A percentile compares a stretch with the other conserved stretches of the same genome.
Conservation (phyloP, 1,140 invertebrate species). For the Olivierus martensii region DNA sequence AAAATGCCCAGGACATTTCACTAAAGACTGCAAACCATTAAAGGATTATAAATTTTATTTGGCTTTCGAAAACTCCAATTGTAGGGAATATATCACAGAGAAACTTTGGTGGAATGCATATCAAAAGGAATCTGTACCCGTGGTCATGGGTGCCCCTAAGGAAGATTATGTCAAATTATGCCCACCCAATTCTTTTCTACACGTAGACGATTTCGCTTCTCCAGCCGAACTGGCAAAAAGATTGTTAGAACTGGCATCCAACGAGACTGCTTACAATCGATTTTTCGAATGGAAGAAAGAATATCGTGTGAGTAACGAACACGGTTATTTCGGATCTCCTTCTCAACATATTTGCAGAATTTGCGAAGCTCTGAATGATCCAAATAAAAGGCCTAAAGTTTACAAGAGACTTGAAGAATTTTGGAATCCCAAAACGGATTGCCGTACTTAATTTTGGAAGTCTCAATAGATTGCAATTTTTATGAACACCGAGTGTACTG, state of each 20-base stretch:
- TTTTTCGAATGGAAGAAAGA: conserved; percentile 14
- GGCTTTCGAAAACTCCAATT: conserved; percentile 34
- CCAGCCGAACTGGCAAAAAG: conserved; percentile 26
- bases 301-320: conserved; percentile 35
- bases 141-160: conserved; percentile 35
- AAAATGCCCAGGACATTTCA: conserved; percentile 17
- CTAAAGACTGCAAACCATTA: conserved; percentile 12
- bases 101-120: conserved; percentile 39
- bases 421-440: conserved; percentile 35
- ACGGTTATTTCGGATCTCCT: conserved; percentile 48
- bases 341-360: conserved; percentile 24
- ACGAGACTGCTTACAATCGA: conserved; percentile 20
- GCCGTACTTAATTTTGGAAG: too few species aligned
- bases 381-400: conserved; percentile 32
- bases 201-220: conserved; percentile 27
- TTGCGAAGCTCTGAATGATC: conserved; percentile 26
- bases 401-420: conserved; percentile 36
- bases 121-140: conserved; percentile 31
- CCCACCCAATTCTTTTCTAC: conserved; percentile 30
- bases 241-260: conserved; percentile 20
- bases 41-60: conserved; percentile 25
- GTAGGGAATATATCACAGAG: conserved; percentile 36
- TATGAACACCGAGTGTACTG: too few species aligned
- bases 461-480: too few species aligned
- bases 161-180: conserved; percentile 27